Evolutionary conservation across 1,140 invertebrate species (phyloP), one percentile per base, ranked within the genome.

Genomic region (Halictus rubicundus): DNA sequence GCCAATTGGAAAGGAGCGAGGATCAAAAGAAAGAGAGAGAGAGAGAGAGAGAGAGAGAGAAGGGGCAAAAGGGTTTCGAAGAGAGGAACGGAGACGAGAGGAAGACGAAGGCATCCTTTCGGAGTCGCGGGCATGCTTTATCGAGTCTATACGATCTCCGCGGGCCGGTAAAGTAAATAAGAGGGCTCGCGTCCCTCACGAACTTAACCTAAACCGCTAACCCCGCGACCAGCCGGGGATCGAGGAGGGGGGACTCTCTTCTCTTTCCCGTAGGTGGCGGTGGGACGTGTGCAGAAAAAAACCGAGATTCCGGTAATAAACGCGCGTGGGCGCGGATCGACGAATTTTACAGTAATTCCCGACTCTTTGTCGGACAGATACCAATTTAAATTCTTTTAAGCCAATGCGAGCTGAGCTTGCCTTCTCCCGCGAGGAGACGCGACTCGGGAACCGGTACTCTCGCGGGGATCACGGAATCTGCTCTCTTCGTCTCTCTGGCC

Each of bases 381-480:
- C 88, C 89, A 90, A 90, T 91, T 91, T 90, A 90, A 91, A 90
- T 90, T 91, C 90, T 88, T 90, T 86, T 84, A 83, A 87, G 85
- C 83, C 80, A 80, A 79, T 85, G 82, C 86, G 78, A 76, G 74
- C 57, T 59, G 6, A 49, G 52, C 25, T 21, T 54, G 21, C 49
- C 74, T 70, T 80, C 71, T 72, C 68, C 68, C 65, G 77, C 80
- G 63, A 81, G 72, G 49, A 6, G 16, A 25, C 32, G 16, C n/a
- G n/a, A 21, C 23, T 16, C 49, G 16, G 14, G 49, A 54, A 52
- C 23, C 60, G 68, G 60, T 78, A 72, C 68, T 61, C 57, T 63
- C 10, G 25, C 46, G 46, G 14, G 25, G 23, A 46, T 42, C 74
- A 25, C 37, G 14, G 46, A 64, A 27, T 52, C 25, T 14, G 23